These are phyloP conservation scores for Passerculus sandwichensis DNA, from an alignment of 2,797 vertebrate species.

Conservation along the genomic window DNA sequence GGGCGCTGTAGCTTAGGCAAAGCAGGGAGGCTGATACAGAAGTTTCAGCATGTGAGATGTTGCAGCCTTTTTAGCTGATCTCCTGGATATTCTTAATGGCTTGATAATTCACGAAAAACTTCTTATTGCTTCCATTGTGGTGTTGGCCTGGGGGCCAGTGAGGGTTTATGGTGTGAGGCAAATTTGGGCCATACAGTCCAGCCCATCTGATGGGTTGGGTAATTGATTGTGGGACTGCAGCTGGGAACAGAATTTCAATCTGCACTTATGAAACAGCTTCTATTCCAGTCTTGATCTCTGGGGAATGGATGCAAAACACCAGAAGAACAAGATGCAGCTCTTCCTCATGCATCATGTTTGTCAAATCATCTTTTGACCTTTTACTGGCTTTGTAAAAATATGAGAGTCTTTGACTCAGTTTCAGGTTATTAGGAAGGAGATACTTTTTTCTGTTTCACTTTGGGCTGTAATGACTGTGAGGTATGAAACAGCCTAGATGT, in stretches of 20 bases:
- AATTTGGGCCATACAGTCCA: neutral
- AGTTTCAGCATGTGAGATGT: neutral
- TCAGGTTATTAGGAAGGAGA: neutral
- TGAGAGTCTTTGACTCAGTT: neutral
- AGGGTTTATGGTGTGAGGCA: neutral
- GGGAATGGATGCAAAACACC: neutral
- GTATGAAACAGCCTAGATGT: neutral
- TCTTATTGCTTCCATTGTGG: neutral
- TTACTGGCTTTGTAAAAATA: neutral
- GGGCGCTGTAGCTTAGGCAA: neutral
- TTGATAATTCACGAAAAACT: neutral
- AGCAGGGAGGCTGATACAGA: neutral
- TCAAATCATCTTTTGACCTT: constrained; percentile 38
- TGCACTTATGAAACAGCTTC: neutral
- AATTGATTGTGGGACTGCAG: neutral
- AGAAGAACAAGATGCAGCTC: neutral
- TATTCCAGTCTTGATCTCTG: neutral
- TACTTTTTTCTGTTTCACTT: neutral
- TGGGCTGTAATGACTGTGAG: neutral
- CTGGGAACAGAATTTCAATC: neutral
- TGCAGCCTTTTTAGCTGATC: neutral
- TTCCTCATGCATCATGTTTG: neutral
- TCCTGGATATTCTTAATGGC: neutral
- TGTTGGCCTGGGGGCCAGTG: neutral
- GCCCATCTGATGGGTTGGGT: neutral